Conservation (phyloP, 2,888 invertebrate species). For the Rhamnusium bicolor region DNA sequence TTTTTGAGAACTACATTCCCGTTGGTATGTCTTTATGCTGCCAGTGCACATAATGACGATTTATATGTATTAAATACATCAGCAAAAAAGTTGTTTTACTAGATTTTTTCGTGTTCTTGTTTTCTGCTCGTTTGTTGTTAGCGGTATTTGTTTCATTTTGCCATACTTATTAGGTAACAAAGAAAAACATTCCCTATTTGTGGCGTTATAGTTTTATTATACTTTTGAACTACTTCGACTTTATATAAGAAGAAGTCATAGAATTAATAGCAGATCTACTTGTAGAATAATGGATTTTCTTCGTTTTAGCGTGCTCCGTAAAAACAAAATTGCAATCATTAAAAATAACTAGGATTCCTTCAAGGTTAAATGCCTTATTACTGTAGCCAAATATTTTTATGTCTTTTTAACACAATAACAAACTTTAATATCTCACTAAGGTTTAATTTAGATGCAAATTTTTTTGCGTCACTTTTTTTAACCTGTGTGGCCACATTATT, state of each 20-base stretch:
- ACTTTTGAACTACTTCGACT: slow-evolving; percentile 53
- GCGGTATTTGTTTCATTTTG: slow-evolving; percentile 43
- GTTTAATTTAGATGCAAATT: slow-evolving; percentile 46
- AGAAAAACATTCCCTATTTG: slow-evolving; percentile 53
- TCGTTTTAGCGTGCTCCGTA: neutral
- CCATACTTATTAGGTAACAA: slow-evolving; percentile 59
- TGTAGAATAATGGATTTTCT: slow-evolving; percentile 25
- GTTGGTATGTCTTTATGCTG: slow-evolving; percentile 67
- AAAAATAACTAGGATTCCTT: slow-evolving; percentile 36
- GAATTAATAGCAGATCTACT: slow-evolving; percentile 47
- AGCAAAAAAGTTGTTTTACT: slow-evolving; percentile 60
- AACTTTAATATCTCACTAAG: slow-evolving; percentile 33
- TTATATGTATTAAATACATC: slow-evolving; percentile 63
- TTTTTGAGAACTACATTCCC: slow-evolving; percentile 69
- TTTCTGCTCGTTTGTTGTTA: slow-evolving; percentile 54
- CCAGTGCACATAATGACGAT: slow-evolving; percentile 66
- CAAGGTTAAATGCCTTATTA: slow-evolving; percentile 30
- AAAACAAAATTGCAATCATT: slow-evolving; percentile 18
- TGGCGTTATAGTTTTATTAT: slow-evolving; percentile 59
- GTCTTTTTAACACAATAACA: slow-evolving; percentile 23
- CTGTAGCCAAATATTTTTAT: slow-evolving; percentile 28
- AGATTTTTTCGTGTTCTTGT: slow-evolving; percentile 62
- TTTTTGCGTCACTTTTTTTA: slow-evolving; percentile 47
- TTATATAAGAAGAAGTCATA: slow-evolving; percentile 58
- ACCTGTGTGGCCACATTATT: slow-evolving; percentile 49